These are phyloP conservation scores for Chamaea fasciata DNA, from an alignment of 2,113 vertebrate genomes.

Conservation along the genomic window DNA sequence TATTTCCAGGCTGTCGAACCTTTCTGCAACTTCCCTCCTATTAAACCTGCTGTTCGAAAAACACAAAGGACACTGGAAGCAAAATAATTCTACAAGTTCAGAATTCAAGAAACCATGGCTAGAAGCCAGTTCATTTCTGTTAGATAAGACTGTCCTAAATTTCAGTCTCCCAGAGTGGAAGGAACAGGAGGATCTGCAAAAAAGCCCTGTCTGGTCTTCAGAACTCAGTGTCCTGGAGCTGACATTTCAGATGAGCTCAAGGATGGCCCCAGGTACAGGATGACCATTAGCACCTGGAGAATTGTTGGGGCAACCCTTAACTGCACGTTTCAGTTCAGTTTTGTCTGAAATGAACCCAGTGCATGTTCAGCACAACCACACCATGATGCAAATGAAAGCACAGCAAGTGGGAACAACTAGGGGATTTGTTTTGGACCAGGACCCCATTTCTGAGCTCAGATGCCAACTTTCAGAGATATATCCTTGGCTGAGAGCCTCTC, in stretches of 20 bases:
- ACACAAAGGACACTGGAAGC: background rate
- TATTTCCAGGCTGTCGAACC: background rate
- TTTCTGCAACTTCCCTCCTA: background rate
- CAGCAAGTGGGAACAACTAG: background rate
- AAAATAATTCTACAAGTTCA: background rate
- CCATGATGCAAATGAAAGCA: background rate
- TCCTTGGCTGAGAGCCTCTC: background rate
- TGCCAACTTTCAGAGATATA: background rate
- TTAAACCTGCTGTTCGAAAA: background rate
- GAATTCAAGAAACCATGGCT: background rate
- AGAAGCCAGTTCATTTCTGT: background rate
- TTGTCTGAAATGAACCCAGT: background rate
- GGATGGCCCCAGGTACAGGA: background rate
- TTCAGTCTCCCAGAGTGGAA: background rate
- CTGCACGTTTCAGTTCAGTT: background rate
- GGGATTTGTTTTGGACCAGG: background rate
- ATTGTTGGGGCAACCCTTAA: background rate
- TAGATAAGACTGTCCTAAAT: background rate
- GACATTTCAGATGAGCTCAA: background rate
- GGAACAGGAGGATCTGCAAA: background rate
- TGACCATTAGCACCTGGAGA: background rate
- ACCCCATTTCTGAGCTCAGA: background rate
- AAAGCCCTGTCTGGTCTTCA: accelerated
- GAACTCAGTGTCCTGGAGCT: background rate
- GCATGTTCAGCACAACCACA: background rate